phyloP scores from a whole-genome alignment of 2,888 invertebrate species.

The Heliconius cydno region DNA sequence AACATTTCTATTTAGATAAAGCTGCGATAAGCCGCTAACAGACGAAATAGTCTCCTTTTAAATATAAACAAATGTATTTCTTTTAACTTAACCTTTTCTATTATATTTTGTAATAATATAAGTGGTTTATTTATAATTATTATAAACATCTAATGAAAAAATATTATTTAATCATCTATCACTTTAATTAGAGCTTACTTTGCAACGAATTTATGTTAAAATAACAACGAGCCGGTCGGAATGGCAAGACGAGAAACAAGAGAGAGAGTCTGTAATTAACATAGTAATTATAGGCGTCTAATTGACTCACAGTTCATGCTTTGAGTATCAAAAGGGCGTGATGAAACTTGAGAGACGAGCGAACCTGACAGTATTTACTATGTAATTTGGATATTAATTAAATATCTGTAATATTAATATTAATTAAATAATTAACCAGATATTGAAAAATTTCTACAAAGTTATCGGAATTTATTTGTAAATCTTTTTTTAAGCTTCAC shows the following conservation, averaged over 20 bases:
- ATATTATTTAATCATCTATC: constrained; percentile 64
- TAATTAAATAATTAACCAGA: constrained; percentile 57
- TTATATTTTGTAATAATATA: no score
- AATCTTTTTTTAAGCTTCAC: no score
- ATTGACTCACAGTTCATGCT: constrained; percentile 78
- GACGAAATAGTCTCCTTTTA: background rate
- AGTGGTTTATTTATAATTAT: no score
- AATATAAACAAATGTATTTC: background rate
- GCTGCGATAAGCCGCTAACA: background rate
- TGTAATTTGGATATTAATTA: constrained; percentile 60
- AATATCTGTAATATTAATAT: background rate
- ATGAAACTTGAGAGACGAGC: constrained; percentile 60
- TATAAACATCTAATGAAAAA: constrained; percentile 48
- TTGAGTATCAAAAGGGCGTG: constrained; percentile 76
- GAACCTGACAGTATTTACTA: constrained; percentile 54
- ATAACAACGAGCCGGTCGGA: constrained; percentile 71
- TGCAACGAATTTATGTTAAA: constrained; percentile 72
- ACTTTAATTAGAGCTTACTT: constrained; percentile 70
- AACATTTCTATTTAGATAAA: constrained; percentile 16
- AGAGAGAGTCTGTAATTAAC: constrained; percentile 80
- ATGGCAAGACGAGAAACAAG: constrained; percentile 75
- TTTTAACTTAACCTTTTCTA: no score
- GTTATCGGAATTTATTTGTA: background rate
- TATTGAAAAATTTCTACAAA: constrained; percentile 8
- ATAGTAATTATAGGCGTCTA: constrained; percentile 81